Percentiles rank a stretch among this genome's conserved stretches.
These are phyloP conservation scores for Percina caprodes DNA, from an alignment of 2,113 vertebrate genomes.

Conservation along the genomic window DNA sequence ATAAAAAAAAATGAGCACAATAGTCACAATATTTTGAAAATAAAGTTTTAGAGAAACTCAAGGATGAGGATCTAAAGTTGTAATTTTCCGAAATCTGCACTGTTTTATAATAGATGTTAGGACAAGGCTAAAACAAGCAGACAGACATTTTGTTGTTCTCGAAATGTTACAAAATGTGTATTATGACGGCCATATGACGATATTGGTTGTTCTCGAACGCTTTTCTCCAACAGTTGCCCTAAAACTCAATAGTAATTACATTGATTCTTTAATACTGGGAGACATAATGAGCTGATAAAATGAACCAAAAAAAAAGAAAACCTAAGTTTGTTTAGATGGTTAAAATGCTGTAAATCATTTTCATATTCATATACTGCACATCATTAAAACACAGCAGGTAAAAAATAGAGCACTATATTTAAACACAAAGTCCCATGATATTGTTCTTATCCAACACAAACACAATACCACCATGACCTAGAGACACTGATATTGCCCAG, in stretches of 20 bases:
- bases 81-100: too few relatives aligned
- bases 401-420: slow-evolving; percentile 39
- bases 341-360: slow-evolving; percentile 21
- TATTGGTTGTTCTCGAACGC: too few relatives aligned
- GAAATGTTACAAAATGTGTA: too few relatives aligned
- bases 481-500: slow-evolving; percentile 53
- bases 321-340: slow-evolving; percentile 6
- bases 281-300: background rate
- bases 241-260: background rate
- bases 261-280: background rate
- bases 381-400: slow-evolving; percentile 42
- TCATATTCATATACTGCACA: slow-evolving; percentile 43
- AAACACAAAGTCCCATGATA: slow-evolving; percentile 39
- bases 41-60: too few relatives aligned
- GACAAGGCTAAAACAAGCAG: too few relatives aligned
- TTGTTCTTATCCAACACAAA: slow-evolving; percentile 54
- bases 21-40: too few relatives aligned
- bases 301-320: slow-evolving; percentile 20
- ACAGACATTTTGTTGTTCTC: too few relatives aligned
- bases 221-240: background rate
- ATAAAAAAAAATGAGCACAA: background rate
- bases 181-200: too few relatives aligned
- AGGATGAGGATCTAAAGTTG: too few relatives aligned
- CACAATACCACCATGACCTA: slow-evolving; percentile 44
- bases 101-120: too few relatives aligned